phyloP scores from a whole-genome alignment of 2,888 invertebrate genomes.

The Eupithecia exiguata region DNA sequence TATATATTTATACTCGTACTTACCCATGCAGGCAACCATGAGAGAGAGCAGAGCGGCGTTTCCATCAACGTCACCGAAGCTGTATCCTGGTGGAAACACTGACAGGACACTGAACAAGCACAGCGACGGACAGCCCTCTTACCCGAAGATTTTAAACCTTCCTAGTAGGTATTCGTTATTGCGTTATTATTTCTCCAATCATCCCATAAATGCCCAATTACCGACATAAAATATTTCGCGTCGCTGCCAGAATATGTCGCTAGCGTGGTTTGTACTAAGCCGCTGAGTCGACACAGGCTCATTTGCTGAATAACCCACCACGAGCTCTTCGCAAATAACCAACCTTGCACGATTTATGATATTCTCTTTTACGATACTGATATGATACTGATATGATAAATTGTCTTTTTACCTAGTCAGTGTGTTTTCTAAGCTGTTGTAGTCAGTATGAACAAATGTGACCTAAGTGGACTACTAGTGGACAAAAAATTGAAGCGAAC shows the following conservation, averaged over 20 bases:
- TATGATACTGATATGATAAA: not conserved
- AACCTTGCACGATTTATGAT: not conserved
- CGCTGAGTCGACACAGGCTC: constrained; percentile 50
- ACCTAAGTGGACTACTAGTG: no score
- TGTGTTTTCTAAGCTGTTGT: not conserved
- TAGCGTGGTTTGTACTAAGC: not conserved
- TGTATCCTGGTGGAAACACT: no score
- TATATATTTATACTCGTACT: no score
- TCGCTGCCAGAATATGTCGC: not conserved
- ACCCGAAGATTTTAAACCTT: not conserved
- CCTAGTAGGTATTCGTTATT: not conserved
- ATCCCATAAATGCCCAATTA: not conserved
- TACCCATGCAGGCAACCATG: no score
- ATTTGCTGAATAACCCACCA: constrained; percentile 44
- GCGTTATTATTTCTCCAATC: not conserved
- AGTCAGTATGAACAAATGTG: not conserved
- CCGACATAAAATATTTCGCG: not conserved
- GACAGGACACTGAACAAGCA: no score
- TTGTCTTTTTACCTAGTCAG: not conserved
- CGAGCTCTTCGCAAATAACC: not conserved
- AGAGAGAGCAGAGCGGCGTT: no score
- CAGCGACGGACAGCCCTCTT: no score
- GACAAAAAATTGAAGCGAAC: no score
- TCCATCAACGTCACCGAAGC: no score
- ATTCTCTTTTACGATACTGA: constrained; percentile 2